These are phyloP conservation scores for Meteorus colon DNA, from an alignment of 2,888 invertebrate genomes.

Conservation along the genomic window DNA sequence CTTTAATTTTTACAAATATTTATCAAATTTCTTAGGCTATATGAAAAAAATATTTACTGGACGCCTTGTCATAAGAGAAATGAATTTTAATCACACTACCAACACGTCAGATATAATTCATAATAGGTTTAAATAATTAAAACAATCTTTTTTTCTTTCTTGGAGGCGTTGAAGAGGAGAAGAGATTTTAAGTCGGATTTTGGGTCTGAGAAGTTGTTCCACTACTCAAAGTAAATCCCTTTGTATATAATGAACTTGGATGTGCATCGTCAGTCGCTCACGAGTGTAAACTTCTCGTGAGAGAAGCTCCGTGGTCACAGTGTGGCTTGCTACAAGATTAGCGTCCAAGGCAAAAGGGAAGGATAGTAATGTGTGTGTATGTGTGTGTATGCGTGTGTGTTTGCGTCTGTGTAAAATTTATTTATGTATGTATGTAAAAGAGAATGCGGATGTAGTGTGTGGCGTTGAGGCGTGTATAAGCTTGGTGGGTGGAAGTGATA, in stretches of 20 bases:
- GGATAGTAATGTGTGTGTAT: not conserved
- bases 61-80: not conserved
- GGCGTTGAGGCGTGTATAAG: constrained; percentile 19
- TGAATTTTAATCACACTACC: not conserved
- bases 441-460: constrained; percentile 4
- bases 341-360: constrained; percentile 35
- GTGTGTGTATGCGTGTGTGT: not conserved
- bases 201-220: constrained; percentile 9
- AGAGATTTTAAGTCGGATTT: constrained; percentile 3
- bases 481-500: constrained; percentile 14
- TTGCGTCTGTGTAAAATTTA: not conserved
- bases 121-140: constrained; percentile 4
- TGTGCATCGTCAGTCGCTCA: constrained; percentile 37
- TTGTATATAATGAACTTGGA: constrained; percentile 29
- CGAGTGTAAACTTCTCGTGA: constrained; percentile 43
- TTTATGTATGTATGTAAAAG: not conserved
- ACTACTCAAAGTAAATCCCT: constrained; percentile 21
- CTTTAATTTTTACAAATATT: not conserved
- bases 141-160: too few relatives aligned
- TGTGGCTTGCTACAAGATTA: constrained; percentile 50
- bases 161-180: not conserved
- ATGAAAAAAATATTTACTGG: too few relatives aligned
- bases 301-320: constrained; percentile 33
- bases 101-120: not conserved
- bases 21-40: not conserved